Percentiles rank a stretch among this genome's conserved stretches.
Evolutionary conservation across 1,140 invertebrate species (phyloP).

Genomic region (Gryon sp.): DNA sequence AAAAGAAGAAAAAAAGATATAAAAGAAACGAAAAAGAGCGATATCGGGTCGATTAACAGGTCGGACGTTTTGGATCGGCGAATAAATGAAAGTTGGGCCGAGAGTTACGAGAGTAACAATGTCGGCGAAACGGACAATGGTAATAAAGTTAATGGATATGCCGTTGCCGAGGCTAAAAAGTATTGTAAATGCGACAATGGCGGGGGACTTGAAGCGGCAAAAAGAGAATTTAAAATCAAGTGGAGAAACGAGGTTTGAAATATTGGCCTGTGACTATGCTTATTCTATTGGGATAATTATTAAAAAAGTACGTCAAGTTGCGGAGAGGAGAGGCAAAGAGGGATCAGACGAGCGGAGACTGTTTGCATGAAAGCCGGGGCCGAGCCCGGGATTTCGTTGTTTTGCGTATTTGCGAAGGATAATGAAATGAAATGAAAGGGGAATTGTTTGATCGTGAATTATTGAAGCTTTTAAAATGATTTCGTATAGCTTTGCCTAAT

Average conservation of each 20-base stretch:
- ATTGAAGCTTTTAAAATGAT: slow-evolving; percentile 6
- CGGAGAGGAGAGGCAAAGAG: no score
- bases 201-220: slow-evolving; percentile 4
- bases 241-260: slow-evolving; percentile 17
- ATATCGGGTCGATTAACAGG: slow-evolving; percentile 13
- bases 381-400: not conserved
- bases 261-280: not conserved
- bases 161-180: slow-evolving; percentile 25
- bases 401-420: slow-evolving; percentile 17
- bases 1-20: not conserved
- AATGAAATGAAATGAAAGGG: slow-evolving; percentile 14
- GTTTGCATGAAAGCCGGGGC: not conserved
- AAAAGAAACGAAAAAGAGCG: not conserved
- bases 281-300: slow-evolving; percentile 13
- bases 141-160: slow-evolving; percentile 42
- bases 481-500: not conserved
- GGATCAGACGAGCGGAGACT: no score
- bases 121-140: slow-evolving; percentile 34
- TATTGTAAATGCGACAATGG: slow-evolving; percentile 36
- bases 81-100: slow-evolving; percentile 32
- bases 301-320: slow-evolving; percentile 10
- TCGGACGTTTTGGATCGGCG: slow-evolving; percentile 25
- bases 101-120: slow-evolving; percentile 29
- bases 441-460: slow-evolving; percentile 9
- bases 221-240: slow-evolving; percentile 21